phyloP scores from a whole-genome alignment of 2,797 vertebrate species.

The Linurgus olivaceus region DNA sequence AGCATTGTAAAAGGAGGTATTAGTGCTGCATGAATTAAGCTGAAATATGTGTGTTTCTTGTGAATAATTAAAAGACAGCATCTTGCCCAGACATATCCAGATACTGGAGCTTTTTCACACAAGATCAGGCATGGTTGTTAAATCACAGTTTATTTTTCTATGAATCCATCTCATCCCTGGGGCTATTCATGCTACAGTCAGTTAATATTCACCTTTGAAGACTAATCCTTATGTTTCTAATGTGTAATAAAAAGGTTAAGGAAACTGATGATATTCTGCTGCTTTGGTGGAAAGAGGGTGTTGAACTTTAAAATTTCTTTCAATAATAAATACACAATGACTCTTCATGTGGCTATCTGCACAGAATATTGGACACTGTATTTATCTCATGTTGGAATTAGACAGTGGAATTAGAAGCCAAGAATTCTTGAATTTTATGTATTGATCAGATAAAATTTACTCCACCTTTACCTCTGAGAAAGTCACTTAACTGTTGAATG shows the following conservation, averaged over 20 bases:
- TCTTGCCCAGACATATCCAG: slow-evolving; percentile 11
- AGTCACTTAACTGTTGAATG: not conserved
- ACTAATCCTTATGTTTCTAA: not conserved
- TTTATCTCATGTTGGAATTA: not conserved
- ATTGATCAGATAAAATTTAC: not conserved
- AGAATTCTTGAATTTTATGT: not conserved
- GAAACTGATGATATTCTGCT: not conserved
- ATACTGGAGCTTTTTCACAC: not conserved
- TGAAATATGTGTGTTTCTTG: not conserved
- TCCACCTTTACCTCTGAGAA: not conserved
- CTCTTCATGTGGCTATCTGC: not conserved
- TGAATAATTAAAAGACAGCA: not conserved
- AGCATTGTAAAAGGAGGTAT: not conserved
- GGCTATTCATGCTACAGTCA: not conserved
- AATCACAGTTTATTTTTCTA: slow-evolving; percentile 43
- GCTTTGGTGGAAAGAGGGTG: not conserved
- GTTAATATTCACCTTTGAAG: slow-evolving; percentile 40
- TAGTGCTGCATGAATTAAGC: not conserved
- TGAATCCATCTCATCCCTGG: not conserved
- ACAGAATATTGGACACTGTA: not conserved
- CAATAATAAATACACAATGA: not conserved
- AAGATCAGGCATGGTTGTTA: slow-evolving; percentile 31
- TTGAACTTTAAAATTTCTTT: not conserved
- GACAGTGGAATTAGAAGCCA: not conserved
- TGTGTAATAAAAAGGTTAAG: not conserved